Base-by-base conservation (phyloP, 2,888 invertebrate species). In the Magallana nippona region DNA sequence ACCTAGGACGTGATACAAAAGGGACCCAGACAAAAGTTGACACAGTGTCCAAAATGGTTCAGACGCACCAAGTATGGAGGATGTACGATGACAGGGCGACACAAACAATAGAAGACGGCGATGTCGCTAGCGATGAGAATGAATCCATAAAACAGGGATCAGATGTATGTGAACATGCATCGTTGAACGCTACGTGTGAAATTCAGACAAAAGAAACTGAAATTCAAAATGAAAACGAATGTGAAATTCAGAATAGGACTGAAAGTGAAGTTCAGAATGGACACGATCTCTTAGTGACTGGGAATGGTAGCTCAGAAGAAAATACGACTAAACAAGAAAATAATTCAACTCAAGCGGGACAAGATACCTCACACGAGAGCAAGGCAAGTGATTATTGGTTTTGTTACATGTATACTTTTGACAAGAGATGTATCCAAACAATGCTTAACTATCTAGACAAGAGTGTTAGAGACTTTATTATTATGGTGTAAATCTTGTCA, bases 61-160 rank as follows among this genome's bases (percentile, higher is more conserved):
- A 71, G 15, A 71, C 71, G 15, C 13, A 71, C 5, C 71, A 71
- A 32, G 71, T 71, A 32, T 71, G 71, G 71, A 71, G 5, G 27
- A 71, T 71, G 71, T 71, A 71, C 71, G 71, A 71, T 27, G 71
- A 71, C 71, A 71, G 32, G 19, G 27, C 32, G 27, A 71, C 71
- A 11, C 71, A 71, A 27, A 71, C 71, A 15, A 3, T 22, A 27
- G 71, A 71, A 19, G 19, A 62, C 19, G 22, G 62, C n/a, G 19
- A 62, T 27, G 27, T 27, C 15, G 10, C 22, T 11, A 63, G 27
- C 63, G 22, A 22, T 63, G 22, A 63, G 22, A 15, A 11, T 15
- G 22, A 27, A 32, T 22, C 71, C 15, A 71, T 71, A 71, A 71
- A 71, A 22, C 63, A 22, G 5, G 10, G 19, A 71, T 71, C 71